Conservation (phyloP, 2,113 vertebrate genomes). For the Bostrychus sinensis region DNA sequence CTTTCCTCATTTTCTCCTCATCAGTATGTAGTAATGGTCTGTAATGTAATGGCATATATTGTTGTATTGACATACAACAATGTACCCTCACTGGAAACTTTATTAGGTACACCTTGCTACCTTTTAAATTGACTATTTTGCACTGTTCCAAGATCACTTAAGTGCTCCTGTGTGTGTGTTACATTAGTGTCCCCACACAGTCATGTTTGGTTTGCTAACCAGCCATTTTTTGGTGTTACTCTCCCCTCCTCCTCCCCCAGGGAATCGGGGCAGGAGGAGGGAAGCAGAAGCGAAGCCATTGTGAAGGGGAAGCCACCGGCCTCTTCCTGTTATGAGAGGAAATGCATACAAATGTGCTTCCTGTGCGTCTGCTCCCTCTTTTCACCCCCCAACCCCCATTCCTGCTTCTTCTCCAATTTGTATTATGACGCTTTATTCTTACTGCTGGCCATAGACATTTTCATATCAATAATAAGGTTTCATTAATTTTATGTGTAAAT, state of each 20-base stretch:
- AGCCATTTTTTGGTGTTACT: slow-evolving; percentile 77
- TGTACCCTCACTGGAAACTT: too few relatives aligned
- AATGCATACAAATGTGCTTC: slow-evolving; percentile 99
- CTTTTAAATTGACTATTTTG: too few relatives aligned
- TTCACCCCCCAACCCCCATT: slow-evolving; percentile 37
- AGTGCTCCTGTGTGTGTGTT: too few relatives aligned
- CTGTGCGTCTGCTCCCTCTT: slow-evolving; percentile 84
- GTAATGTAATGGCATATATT: too few relatives aligned
- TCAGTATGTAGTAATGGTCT: too few relatives aligned
- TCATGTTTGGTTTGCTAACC: slow-evolving; percentile 73
- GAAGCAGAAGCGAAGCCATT: slow-evolving; percentile 98
- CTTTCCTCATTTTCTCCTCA: too few relatives aligned
- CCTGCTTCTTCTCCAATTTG: slow-evolving; percentile 33
- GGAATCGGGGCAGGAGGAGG: slow-evolving; percentile 88
- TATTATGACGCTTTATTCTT: not conserved
- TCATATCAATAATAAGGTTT: not conserved
- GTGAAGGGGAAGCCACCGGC: slow-evolving; percentile 99
- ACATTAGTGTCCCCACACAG: slow-evolving; percentile 20
- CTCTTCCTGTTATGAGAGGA: slow-evolving; percentile 99
- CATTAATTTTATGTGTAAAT: too few relatives aligned
- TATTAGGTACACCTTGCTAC: too few relatives aligned
- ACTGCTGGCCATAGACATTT: not conserved
- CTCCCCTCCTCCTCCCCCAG: slow-evolving; percentile 80
- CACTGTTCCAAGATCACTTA: too few relatives aligned
- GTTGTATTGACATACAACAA: too few relatives aligned